Evolutionary conservation across 1,140 invertebrate genomes (phyloP).

Genomic region (Aphelenchoides besseyi): DNA sequence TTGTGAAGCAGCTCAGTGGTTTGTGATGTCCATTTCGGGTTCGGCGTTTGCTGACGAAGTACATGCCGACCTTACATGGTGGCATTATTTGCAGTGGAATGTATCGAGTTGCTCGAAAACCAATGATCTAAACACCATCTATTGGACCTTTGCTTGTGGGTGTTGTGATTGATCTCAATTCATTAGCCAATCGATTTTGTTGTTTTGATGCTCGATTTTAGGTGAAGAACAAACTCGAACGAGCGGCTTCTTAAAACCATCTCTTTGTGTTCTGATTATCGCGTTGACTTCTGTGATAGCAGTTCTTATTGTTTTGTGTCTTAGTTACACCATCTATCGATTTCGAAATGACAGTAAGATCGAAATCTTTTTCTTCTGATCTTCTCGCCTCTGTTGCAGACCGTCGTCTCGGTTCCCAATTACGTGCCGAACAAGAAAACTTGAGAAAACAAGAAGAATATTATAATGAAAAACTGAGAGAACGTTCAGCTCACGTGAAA

Average conservation of each 20-base stretch:
- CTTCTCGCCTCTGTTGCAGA: constrained; percentile 19
- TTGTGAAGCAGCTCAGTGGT: background rate
- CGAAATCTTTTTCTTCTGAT: background rate
- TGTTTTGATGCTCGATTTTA: constrained; percentile 23
- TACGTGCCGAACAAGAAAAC: constrained; percentile 33
- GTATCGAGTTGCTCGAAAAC: constrained; percentile 43
- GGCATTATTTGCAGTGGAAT: constrained; percentile 56
- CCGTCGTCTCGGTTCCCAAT: constrained; percentile 17
- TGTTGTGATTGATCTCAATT: constrained; percentile 15
- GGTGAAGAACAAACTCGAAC: constrained; percentile 7
- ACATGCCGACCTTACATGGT: constrained; percentile 47
- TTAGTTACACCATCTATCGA: constrained; percentile 32
- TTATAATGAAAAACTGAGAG: constrained; percentile 23
- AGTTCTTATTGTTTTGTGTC: constrained; percentile 4
- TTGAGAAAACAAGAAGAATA: constrained; percentile 31
- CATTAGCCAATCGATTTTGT: background rate
- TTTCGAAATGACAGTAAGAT: constrained; percentile 25
- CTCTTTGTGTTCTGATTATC: constrained; percentile 37
- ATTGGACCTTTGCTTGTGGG: constrained; percentile 49
- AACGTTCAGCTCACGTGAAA: constrained; percentile 22
- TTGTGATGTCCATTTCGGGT: background rate
- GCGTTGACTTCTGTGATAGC: constrained; percentile 30
- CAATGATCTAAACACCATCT: constrained; percentile 47
- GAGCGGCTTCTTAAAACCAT: constrained; percentile 29
- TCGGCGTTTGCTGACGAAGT: background rate